A percentile compares a stretch with the other conserved stretches of the same genome.
Conservation (phyloP, 2,113 vertebrate genomes). For the Mesembrinibis cayennensis region DNA sequence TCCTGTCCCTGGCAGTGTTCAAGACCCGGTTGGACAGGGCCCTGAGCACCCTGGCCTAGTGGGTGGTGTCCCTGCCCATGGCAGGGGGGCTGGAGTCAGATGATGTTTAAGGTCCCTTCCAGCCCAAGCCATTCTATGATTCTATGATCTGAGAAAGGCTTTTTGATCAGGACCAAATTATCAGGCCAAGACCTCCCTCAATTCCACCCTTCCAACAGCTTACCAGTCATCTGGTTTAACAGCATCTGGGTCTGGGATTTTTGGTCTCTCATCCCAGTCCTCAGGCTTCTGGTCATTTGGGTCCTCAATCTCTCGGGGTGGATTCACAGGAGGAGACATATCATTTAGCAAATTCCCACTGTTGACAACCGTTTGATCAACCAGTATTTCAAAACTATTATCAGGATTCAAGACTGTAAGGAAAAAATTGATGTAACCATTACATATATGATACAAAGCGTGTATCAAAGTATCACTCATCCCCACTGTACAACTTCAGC, state of each 20-base stretch:
- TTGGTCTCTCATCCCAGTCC: slow-evolving; percentile 97
- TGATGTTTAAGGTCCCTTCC: too few species aligned
- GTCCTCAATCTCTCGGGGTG: slow-evolving; percentile 92
- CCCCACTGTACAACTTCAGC: neutral
- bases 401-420: slow-evolving; percentile 92
- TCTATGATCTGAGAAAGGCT: neutral
- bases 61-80: too few species aligned
- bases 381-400: slow-evolving; percentile 92
- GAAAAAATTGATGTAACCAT: neutral
- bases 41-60: too few species aligned
- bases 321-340: slow-evolving; percentile 92
- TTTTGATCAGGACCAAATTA: neutral
- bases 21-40: too few species aligned
- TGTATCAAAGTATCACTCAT: neutral
- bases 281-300: slow-evolving; percentile 95
- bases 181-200: neutral
- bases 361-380: slow-evolving; percentile 93
- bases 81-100: too few species aligned
- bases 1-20: too few species aligned
- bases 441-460: neutral
- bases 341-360: slow-evolving; percentile 91
- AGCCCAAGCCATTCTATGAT: too few species aligned
- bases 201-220: slow-evolving; percentile 7
- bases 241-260: slow-evolving; percentile 93
- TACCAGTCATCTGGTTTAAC: slow-evolving; percentile 96